Percentiles rank a stretch among this genome's conserved stretches.
Conservation (phyloP, 1,140 invertebrate species). For the Meloidogyne floridensis region DNA sequence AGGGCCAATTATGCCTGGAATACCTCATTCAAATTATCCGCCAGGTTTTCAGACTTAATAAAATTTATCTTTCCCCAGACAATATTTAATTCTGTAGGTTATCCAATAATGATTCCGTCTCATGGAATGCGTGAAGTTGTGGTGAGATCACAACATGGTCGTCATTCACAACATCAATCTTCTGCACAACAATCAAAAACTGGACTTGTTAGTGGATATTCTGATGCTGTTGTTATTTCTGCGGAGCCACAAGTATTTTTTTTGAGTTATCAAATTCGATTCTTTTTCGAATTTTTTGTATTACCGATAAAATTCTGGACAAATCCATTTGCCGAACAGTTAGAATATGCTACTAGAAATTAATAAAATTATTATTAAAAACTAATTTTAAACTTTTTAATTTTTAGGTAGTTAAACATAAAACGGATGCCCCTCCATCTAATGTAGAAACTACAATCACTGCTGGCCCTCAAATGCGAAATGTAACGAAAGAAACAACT, state of each 20-base stretch:
- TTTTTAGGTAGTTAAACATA: conserved; percentile 32
- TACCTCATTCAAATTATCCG: conserved; percentile 23
- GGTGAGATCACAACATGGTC: neutral
- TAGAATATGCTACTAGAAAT: no score
- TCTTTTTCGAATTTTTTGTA: no score
- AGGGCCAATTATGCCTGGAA: conserved; percentile 32
- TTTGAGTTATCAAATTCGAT: neutral
- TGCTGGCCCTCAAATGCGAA: conserved; percentile 39
- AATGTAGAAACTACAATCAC: conserved; percentile 19
- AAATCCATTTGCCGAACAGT: no score
- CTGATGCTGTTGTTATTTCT: conserved; percentile 20
- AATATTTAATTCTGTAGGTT: neutral
- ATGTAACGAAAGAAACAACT: conserved; percentile 35
- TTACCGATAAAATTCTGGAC: no score
- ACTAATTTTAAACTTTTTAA: neutral
- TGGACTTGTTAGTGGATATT: conserved; percentile 15
- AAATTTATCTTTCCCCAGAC: neutral
- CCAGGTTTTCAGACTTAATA: conserved; percentile 10
- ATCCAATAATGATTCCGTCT: neutral
- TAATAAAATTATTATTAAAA: no score
- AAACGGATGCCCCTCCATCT: neutral
- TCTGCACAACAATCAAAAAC: conserved; percentile 23
- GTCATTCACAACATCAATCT: neutral
- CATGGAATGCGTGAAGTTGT: neutral
- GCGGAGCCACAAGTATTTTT: conserved; percentile 20